phyloP scores from a whole-genome alignment of 2,888 invertebrate species.

The Mythimna pallens region DNA sequence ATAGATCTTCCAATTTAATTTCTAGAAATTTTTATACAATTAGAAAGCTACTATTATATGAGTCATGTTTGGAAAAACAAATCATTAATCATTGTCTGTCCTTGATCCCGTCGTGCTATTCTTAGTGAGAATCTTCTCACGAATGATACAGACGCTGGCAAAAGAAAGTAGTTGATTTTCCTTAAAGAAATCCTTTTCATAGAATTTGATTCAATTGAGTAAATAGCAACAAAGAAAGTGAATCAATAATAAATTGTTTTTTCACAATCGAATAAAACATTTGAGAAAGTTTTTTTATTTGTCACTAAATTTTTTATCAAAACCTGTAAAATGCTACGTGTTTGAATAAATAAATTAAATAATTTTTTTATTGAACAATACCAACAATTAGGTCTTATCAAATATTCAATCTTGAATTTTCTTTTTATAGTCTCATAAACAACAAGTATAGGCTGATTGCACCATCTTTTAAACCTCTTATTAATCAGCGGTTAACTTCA shows the following conservation, averaged over 20 bases:
- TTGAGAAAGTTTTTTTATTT: not conserved
- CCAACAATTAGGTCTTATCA: not conserved
- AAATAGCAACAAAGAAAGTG: not conserved
- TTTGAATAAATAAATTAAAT: not conserved
- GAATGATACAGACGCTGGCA: not conserved
- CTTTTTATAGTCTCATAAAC: not conserved
- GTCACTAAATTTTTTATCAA: not conserved
- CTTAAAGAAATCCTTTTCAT: slow-evolving; percentile 1
- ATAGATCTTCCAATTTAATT: not conserved
- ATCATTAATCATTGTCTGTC: slow-evolving; percentile 30
- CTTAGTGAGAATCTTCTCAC: slow-evolving; percentile 29
- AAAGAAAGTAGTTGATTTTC: slow-evolving; percentile 41
- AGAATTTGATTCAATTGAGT: not conserved
- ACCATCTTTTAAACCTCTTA: not conserved
- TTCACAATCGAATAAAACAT: not conserved
- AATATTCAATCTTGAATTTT: slow-evolving; percentile 9
- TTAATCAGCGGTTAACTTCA: slow-evolving; percentile 31
- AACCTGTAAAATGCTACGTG: not conserved
- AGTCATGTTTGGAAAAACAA: slow-evolving; percentile 11
- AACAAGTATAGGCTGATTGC: not conserved
- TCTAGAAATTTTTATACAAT: not conserved
- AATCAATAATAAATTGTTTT: not conserved
- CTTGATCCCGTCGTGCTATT: slow-evolving; percentile 27
- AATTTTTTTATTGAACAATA: not conserved
- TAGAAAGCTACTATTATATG: slow-evolving; percentile 11